Percentiles rank a stretch among this genome's conserved stretches.
phyloP scores from a whole-genome alignment of 2,888 invertebrate genomes.

The Eilema griseolum region DNA sequence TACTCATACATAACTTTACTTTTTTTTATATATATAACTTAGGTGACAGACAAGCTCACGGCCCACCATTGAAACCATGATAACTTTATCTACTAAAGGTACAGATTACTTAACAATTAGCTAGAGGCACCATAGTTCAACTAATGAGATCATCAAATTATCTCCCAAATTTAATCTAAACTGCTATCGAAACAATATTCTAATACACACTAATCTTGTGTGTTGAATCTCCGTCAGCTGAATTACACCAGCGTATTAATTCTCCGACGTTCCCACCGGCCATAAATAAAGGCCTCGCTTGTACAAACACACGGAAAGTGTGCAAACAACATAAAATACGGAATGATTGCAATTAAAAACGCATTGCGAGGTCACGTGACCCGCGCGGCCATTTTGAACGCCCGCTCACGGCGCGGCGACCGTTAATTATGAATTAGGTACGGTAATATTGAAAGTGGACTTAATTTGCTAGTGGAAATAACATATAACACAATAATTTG shows the following conservation, averaged over 20 bases:
- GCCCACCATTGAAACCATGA: too few relatives aligned
- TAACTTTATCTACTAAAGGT: too few relatives aligned
- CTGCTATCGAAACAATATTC: conserved; percentile 25
- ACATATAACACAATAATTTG: conserved; percentile 5
- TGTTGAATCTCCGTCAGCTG: conserved; percentile 37
- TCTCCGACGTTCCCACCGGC: conserved; percentile 78
- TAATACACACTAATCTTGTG: conserved; percentile 19
- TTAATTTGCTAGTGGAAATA: conserved; percentile 31
- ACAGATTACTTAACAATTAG: background rate
- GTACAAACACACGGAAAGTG: conserved; percentile 79
- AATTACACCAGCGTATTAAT: conserved; percentile 65
- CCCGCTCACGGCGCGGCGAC: conserved; percentile 37
- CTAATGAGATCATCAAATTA: conserved; percentile 1
- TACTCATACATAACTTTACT: too few relatives aligned
- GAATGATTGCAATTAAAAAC: conserved; percentile 87
- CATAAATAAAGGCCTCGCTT: conserved; percentile 81
- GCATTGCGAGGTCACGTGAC: conserved; percentile 82
- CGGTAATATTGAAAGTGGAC: conserved; percentile 41
- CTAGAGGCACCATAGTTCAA: background rate
- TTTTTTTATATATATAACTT: too few relatives aligned
- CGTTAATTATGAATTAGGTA: conserved; percentile 65
- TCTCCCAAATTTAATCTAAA: background rate
- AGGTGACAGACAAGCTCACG: too few relatives aligned
- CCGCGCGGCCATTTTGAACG: conserved; percentile 70
- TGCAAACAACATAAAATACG: conserved; percentile 86